Evolutionary conservation across 2,797 vertebrate genomes (phyloP).

Genomic region (Rhabdophis nuchalis): DNA sequence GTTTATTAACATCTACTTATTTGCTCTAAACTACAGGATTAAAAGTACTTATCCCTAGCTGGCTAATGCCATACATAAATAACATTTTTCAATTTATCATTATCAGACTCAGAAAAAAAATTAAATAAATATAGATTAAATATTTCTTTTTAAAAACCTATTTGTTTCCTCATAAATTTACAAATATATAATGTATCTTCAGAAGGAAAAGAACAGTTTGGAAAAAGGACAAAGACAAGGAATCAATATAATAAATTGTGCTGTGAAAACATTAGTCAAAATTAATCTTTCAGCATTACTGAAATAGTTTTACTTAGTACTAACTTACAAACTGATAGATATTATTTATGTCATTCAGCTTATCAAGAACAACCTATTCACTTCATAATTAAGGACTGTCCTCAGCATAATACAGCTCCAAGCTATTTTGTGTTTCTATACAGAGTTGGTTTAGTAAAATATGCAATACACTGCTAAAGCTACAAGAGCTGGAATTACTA

Average conservation of each 20-base stretch:
- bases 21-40: neutral
- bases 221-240: neutral
- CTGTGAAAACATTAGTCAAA: neutral
- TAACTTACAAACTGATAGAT: neutral
- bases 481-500: neutral
- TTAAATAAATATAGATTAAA: neutral
- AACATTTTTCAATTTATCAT: neutral
- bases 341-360: neutral
- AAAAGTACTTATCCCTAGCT: neutral
- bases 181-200: neutral
- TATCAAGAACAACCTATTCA: neutral
- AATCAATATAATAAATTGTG: neutral
- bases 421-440: neutral
- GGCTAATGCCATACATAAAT: neutral
- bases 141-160: neutral
- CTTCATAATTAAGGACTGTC: slow-evolving; percentile 13
- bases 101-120: slow-evolving; percentile 19
- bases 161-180: neutral
- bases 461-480: neutral
- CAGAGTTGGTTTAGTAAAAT: neutral
- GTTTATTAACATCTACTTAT: neutral
- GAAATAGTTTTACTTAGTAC: neutral
- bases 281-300: neutral
- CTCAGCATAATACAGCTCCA: neutral
- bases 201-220: neutral